phyloP scores from a whole-genome alignment of 1,140 invertebrate genomes.

The Scylla paramamosain region DNA sequence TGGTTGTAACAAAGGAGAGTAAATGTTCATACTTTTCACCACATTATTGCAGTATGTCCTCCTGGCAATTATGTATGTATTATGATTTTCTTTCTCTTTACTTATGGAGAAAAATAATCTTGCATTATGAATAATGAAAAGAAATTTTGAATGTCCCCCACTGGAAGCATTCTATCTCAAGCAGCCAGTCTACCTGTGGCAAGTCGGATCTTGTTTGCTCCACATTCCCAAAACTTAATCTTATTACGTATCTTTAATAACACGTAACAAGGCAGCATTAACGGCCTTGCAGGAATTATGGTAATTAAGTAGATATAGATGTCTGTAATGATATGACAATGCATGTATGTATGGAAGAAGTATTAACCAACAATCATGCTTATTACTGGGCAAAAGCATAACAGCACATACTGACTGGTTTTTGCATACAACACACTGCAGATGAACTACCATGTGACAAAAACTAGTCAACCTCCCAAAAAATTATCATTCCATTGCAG shows the following conservation, averaged over 20 bases:
- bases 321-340: not conserved
- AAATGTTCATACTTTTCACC: not conserved
- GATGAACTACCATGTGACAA: conserved; percentile 35
- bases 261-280: too few relatives aligned
- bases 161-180: not conserved
- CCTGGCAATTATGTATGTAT: not conserved
- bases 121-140: too few relatives aligned
- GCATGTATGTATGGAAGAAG: not conserved
- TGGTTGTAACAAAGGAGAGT: too few relatives aligned
- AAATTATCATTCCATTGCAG: conserved; percentile 51
- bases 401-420: not conserved
- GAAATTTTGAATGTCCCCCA: not conserved
- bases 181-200: not conserved
- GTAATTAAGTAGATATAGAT: conserved; percentile 6
- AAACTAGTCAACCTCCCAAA: not conserved
- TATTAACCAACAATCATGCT: conserved; percentile 51
- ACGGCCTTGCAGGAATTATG: not conserved
- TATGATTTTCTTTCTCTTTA: too few relatives aligned
- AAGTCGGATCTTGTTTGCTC: too few relatives aligned
- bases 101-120: too few relatives aligned
- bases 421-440: conserved; percentile 54
- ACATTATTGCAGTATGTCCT: not conserved
- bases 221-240: too few relatives aligned
- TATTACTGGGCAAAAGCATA: conserved; percentile 52
- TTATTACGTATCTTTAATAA: too few relatives aligned